phyloP scores from a whole-genome alignment of 2,113 vertebrate genomes.

The Zapus hudsonius region DNA sequence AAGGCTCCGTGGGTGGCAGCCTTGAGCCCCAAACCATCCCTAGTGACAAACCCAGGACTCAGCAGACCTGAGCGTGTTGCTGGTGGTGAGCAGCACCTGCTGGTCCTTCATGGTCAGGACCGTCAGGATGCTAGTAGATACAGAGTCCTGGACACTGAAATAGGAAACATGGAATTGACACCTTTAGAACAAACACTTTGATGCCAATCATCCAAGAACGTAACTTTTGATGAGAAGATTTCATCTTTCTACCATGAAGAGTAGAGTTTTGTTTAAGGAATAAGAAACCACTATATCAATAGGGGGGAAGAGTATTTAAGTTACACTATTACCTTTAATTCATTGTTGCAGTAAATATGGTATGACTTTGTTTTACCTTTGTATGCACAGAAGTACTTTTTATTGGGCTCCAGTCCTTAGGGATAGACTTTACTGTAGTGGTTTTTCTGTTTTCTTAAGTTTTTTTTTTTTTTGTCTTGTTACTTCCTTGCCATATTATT shows the following conservation, averaged over 20 bases:
- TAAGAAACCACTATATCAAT: slow-evolving; percentile 82
- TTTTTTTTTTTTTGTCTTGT: slow-evolving; percentile 50
- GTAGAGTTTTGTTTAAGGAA: slow-evolving; percentile 80
- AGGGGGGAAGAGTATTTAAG: slow-evolving; percentile 76
- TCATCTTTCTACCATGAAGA: slow-evolving; percentile 82
- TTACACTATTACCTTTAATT: slow-evolving; percentile 77
- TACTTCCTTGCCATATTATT: slow-evolving; percentile 66
- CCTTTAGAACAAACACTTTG: too few species aligned
- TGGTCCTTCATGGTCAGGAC: too few species aligned
- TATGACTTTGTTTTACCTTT: slow-evolving; percentile 81
- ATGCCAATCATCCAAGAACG: too few species aligned
- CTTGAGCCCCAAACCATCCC: too few species aligned
- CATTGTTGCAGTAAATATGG: slow-evolving; percentile 78
- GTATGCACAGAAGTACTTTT: too few species aligned
- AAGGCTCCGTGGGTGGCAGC: too few species aligned
- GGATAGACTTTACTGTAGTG: slow-evolving; percentile 60
- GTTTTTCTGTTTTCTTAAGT: slow-evolving; percentile 77
- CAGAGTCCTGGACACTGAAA: too few species aligned
- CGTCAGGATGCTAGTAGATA: too few species aligned
- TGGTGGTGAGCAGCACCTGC: too few species aligned
- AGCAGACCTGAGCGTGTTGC: too few species aligned
- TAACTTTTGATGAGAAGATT: slow-evolving; percentile 86
- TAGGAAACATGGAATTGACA: too few species aligned
- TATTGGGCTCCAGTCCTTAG: slow-evolving; percentile 53
- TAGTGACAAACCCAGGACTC: too few species aligned